Base-by-base conservation (phyloP, 2,888 invertebrate species). In the Trachelus stipa region DNA sequence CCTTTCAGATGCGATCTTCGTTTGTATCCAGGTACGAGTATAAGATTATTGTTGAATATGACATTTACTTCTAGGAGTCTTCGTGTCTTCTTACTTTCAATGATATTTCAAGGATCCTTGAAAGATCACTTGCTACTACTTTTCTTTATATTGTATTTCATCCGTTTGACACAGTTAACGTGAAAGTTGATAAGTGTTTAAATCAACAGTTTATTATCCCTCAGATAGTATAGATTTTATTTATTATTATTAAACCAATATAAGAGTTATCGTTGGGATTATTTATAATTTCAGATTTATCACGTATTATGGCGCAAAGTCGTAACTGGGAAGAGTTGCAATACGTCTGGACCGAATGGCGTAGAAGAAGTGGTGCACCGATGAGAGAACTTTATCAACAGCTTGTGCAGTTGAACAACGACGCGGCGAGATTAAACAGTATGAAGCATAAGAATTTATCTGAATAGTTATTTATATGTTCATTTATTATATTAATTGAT, bases 281-380 rank as follows among this genome's bases (percentile, higher is more conserved):
- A 23, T 23, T 56, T 68, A 74, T 78, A 75, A 23, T 84, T 81
- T 34, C 84, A 93, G 94, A 93, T 82, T 87, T 94, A 77, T 91
- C 92, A 15, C 87, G 91, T 30, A 95, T 97, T 80, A 96, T 98
- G 97, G 96, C 96, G 0, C 93, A 93, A 79, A 95, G 95, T 85
- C 92, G 96, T 75, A 96, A 98, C 88, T 98, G 98, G 96, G 96
- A 98, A 81, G 97, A 98, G 89, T 92, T 98, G 79, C 95, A 96
- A 85, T 95, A 96, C 87, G 94, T 95, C 0, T 98, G 98, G 98
- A 95, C 95, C 0, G 97, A 97, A 89, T 98, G 98, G 96, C 94
- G 98, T 85, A 84, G 90, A 81, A 93, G 98, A 83, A 97, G 97
- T 0, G 97, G 96, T 0, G 94, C 95, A 78, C 94, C 96, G 85